A percentile compares a stretch with the other conserved stretches of the same genome.
Evolutionary conservation across 2,888 invertebrate species (phyloP).

Genomic region (Conus canariensis): DNA sequence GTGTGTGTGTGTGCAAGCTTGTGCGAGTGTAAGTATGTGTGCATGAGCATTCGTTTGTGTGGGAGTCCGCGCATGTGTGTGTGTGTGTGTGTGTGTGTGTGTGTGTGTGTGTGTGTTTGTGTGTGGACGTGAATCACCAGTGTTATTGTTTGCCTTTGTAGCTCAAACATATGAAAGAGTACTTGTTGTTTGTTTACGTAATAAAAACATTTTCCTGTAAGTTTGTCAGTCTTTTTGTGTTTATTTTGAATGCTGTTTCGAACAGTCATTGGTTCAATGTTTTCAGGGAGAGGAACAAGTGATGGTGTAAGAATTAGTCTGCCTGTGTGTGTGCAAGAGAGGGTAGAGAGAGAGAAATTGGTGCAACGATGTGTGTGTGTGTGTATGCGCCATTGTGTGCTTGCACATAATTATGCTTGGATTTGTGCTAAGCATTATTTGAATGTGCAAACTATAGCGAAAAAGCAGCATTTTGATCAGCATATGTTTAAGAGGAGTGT

Average conservation of each 20-base stretch:
- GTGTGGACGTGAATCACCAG: neutral
- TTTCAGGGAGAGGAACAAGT: too few species aligned
- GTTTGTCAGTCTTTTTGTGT: neutral
- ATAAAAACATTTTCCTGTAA: neutral
- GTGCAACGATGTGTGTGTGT: neutral
- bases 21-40: neutral
- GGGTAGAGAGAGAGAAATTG: too few species aligned
- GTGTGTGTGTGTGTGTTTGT: neutral
- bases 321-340: too few species aligned
- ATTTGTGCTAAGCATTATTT: too few species aligned
- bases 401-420: neutral
- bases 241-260: too few species aligned
- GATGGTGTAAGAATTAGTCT: too few species aligned
- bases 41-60: neutral
- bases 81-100: neutral
- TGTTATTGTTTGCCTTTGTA: neutral
- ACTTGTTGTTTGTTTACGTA: neutral
- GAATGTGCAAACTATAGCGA: too few species aligned
- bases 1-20: neutral
- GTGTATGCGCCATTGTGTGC: too few species aligned
- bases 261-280: too few species aligned
- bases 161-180: constrained; percentile 21
- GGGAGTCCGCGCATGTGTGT: neutral
- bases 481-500: too few species aligned
- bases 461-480: too few species aligned